These are phyloP conservation scores for Leistus spinibarbis DNA, from an alignment of 2,888 invertebrate species.

Conservation along the genomic window DNA sequence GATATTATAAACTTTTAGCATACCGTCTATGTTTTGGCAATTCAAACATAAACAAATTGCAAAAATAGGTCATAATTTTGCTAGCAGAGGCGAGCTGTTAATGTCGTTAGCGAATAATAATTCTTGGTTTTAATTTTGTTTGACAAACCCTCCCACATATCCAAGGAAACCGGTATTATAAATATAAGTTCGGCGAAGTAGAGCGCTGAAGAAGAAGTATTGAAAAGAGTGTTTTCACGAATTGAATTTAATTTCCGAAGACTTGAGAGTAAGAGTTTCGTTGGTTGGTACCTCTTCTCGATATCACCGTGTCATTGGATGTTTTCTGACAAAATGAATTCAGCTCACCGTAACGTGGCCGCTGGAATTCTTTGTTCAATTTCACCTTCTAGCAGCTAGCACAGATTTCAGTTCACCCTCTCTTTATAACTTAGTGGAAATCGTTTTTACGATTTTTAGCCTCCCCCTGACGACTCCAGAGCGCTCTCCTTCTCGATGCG, in stretches of 20 bases:
- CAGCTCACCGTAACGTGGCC: not conserved
- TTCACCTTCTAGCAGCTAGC: not conserved
- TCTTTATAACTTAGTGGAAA: not conserved
- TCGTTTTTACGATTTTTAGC: not conserved
- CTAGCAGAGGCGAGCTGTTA: no score
- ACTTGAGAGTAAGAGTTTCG: not conserved
- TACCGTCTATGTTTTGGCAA: no score
- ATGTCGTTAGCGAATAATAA: no score
- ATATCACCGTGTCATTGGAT: not conserved
- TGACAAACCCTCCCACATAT: no score
- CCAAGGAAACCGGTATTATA: not conserved
- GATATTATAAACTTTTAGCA: no score
- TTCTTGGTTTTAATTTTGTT: not conserved
- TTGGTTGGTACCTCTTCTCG: not conserved
- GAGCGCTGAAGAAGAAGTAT: not conserved
- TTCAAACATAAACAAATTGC: no score
- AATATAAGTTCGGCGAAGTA: not conserved
- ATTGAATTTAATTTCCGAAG: not conserved
- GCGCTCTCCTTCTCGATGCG: not conserved
- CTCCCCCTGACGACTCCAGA: not conserved
- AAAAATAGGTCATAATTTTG: no score
- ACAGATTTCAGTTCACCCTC: not conserved
- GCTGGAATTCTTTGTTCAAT: not conserved
- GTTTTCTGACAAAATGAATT: not conserved
- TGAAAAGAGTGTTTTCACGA: not conserved